These are phyloP conservation scores for Punctoribates punctum DNA, from an alignment of 2,888 invertebrate genomes.

Conservation along the genomic window DNA sequence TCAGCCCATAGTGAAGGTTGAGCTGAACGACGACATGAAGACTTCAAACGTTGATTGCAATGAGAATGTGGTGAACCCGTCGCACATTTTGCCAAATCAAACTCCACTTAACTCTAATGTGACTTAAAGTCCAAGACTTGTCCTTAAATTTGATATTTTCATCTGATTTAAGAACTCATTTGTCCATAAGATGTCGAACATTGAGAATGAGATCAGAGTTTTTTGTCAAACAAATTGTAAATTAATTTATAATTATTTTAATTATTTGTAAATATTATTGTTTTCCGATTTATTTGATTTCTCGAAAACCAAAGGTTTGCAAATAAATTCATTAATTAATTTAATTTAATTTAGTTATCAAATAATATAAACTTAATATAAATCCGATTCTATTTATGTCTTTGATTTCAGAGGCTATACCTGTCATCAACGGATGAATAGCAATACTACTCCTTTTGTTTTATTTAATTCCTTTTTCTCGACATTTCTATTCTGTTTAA, in stretches of 20 bases:
- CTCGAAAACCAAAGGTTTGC: not conserved
- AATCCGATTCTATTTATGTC: not conserved
- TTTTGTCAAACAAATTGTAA: not conserved
- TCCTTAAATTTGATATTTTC: not conserved
- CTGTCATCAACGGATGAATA: too few species aligned
- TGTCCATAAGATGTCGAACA: not conserved
- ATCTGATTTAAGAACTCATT: conserved; percentile 7
- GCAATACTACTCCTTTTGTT: too few species aligned
- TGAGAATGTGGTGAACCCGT: not conserved
- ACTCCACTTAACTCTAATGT: not conserved
- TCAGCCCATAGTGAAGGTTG: not conserved
- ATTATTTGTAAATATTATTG: not conserved
- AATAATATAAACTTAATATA: not conserved
- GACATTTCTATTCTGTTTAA: too few species aligned
- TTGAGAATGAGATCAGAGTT: too few species aligned
- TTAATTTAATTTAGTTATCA: not conserved
- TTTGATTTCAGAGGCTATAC: not conserved
- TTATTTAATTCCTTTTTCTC: too few species aligned
- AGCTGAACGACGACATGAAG: not conserved
- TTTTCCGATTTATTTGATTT: not conserved
- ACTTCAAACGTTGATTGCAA: not conserved
- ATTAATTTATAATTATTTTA: not conserved
- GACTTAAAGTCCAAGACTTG: not conserved
- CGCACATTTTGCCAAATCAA: not conserved
- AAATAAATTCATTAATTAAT: not conserved